Percentiles rank a stretch among this genome's conserved stretches.
Evolutionary conservation across 2,888 invertebrate species (phyloP).

Genomic region (Idaea dimidiata): DNA sequence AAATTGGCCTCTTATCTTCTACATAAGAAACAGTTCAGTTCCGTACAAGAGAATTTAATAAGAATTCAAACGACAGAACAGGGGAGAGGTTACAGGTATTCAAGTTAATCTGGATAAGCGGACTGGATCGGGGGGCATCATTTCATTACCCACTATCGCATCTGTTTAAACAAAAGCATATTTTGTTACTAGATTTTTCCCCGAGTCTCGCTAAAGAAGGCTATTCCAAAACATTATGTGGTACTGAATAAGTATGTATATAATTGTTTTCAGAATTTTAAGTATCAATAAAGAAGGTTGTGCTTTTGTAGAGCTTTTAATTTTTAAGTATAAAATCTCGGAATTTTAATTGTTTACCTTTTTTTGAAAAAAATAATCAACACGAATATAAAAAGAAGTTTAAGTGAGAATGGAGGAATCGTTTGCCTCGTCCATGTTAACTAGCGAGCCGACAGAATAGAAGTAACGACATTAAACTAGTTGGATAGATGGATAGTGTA

Average conservation of each 20-base stretch:
- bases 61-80: conserved; percentile 57
- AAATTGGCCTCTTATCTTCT: conserved; percentile 55
- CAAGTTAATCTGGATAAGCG: conserved; percentile 59
- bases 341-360: conserved; percentile 10
- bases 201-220: conserved; percentile 3
- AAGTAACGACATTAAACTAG: no score
- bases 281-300: not conserved
- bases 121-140: conserved; percentile 53
- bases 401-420: no score
- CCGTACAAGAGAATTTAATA: conserved; percentile 43
- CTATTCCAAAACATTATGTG: conserved; percentile 2
- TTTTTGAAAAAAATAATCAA: no score
- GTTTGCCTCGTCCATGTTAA: no score
- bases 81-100: conserved; percentile 55
- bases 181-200: conserved; percentile 12
- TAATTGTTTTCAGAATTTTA: not conserved
- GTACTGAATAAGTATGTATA: not conserved
- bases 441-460: no score
- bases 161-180: conserved; percentile 53
- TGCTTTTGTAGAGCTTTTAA: not conserved
- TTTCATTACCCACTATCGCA: conserved; percentile 59
- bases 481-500: no score
- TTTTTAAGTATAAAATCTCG: not conserved
- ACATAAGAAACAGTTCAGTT: conserved; percentile 41
- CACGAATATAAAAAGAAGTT: no score